These are phyloP conservation scores for Clavelina lepadiformis DNA, from an alignment of 23 tunicate species.

Conservation along the genomic window DNA sequence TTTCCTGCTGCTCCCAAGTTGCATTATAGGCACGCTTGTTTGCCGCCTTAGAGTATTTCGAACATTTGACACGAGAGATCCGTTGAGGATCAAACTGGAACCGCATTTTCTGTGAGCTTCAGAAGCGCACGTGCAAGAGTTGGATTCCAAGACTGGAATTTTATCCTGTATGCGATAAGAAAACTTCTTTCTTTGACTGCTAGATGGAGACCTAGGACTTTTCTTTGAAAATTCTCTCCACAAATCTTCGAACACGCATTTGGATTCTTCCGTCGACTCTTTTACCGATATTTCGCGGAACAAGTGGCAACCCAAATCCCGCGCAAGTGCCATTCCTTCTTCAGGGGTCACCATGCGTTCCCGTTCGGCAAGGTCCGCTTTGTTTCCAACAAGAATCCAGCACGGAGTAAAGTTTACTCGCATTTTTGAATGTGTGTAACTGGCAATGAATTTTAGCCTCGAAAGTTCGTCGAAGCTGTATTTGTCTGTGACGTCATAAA, in stretches of 20 bases:
- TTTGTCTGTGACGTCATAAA: slow-evolving; percentile 83
- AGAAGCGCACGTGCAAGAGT: slow-evolving; percentile 55
- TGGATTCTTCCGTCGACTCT: slow-evolving; percentile 64
- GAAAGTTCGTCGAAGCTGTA: slow-evolving; percentile 78
- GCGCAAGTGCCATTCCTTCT: slow-evolving; percentile 67
- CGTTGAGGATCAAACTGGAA: slow-evolving; percentile 2
- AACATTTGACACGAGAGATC: slow-evolving; percentile 29
- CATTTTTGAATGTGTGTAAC: slow-evolving; percentile 55
- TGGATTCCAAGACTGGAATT: slow-evolving; percentile 48
- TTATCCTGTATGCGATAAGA: slow-evolving; percentile 61
- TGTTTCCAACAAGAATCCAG: slow-evolving; percentile 66
- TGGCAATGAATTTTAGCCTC: slow-evolving; percentile 65
- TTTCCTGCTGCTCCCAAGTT: neutral
- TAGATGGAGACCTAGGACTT: slow-evolving; percentile 76
- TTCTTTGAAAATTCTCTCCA: slow-evolving; percentile 64
- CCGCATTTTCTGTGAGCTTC: slow-evolving; percentile 12
- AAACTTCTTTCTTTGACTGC: slow-evolving; percentile 49
- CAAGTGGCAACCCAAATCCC: slow-evolving; percentile 64
- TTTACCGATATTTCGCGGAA: slow-evolving; percentile 86
- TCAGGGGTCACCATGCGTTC: slow-evolving; percentile 60
- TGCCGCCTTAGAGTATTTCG: slow-evolving; percentile 35
- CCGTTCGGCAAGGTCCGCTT: slow-evolving; percentile 50
- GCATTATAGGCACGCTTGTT: slow-evolving; percentile 6
- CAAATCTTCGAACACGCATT: slow-evolving; percentile 53
- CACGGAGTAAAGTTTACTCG: slow-evolving; percentile 54